Evolutionary conservation across 2,888 invertebrate genomes (phyloP).

Genomic region (Nipponacmea schrenckii): DNA sequence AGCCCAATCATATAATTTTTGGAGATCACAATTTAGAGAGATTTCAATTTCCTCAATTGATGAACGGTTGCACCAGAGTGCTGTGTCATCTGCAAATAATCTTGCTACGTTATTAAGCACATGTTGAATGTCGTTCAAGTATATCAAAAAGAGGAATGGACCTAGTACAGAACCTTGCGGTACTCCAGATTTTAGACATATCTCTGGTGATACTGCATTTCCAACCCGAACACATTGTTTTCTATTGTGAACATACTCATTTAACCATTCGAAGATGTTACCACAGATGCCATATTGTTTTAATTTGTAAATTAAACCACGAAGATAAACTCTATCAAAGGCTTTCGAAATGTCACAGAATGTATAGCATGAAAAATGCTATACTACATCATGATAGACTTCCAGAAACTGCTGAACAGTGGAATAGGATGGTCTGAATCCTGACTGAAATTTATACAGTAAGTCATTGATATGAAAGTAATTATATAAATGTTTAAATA

Average conservation of each 20-base stretch:
- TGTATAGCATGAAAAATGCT: background rate
- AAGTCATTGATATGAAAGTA: too few relatives aligned
- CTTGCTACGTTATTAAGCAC: conserved; percentile 14
- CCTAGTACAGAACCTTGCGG: conserved; percentile 26
- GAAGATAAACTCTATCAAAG: conserved; percentile 15
- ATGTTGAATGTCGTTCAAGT: conserved; percentile 21
- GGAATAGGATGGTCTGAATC: too few relatives aligned
- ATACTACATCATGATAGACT: too few relatives aligned
- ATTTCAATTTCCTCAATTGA: too few relatives aligned
- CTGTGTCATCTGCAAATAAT: conserved; percentile 22
- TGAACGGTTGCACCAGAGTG: too few relatives aligned
- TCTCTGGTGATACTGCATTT: background rate
- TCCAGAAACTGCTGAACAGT: too few relatives aligned
- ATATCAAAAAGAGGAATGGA: conserved; percentile 17
- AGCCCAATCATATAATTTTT: too few relatives aligned
- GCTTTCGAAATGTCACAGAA: conserved; percentile 16
- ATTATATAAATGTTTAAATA: too few relatives aligned
- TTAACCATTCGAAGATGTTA: background rate
- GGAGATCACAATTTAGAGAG: too few relatives aligned
- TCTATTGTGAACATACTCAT: background rate
- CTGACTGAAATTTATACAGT: too few relatives aligned
- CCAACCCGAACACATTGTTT: background rate
- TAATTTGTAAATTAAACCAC: conserved; percentile 12
- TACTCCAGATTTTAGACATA: background rate
- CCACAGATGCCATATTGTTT: conserved; percentile 9